Evolutionary conservation across 64 coral and sea anemone species (phyloP).

Genomic region (Montipora cactus): DNA sequence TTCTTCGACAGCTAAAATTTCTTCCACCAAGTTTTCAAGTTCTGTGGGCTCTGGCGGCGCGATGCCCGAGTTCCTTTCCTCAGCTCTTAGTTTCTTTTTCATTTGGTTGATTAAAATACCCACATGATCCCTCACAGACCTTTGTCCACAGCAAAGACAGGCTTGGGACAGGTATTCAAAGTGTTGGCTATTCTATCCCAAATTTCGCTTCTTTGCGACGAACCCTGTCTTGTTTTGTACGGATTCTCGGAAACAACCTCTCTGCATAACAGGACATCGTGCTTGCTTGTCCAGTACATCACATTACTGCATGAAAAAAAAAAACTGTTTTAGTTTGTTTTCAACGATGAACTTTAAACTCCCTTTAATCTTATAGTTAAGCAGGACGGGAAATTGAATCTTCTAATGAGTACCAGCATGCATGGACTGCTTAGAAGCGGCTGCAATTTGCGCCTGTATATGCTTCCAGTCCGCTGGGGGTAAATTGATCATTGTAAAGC

Average conservation of each 20-base stretch:
- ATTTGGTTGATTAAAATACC: slow-evolving; percentile 24
- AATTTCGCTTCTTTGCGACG: slow-evolving; percentile 20
- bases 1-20: no score
- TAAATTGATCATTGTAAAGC: no score
- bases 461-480: no score
- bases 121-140: slow-evolving; percentile 45
- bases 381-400: slow-evolving; percentile 5
- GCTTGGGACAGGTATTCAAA: slow-evolving; percentile 10
- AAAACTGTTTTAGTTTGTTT: not conserved
- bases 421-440: no score
- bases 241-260: slow-evolving; percentile 3
- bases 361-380: not conserved
- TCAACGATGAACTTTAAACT: slow-evolving; percentile 15
- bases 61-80: not conserved
- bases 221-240: slow-evolving; percentile 40
- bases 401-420: not conserved
- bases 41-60: not conserved
- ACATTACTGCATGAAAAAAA: slow-evolving; percentile 14
- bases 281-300: slow-evolving; percentile 16
- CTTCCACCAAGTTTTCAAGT: no score
- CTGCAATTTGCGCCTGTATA: no score
- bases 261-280: not conserved
- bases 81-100: slow-evolving; percentile 50
- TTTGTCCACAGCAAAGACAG: slow-evolving; percentile 37
- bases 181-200: slow-evolving; percentile 19